Evolutionary conservation across 2,888 invertebrate genomes (phyloP), one percentile per base, ranked within the genome.

Genomic region (Petrophora chlorosata): DNA sequence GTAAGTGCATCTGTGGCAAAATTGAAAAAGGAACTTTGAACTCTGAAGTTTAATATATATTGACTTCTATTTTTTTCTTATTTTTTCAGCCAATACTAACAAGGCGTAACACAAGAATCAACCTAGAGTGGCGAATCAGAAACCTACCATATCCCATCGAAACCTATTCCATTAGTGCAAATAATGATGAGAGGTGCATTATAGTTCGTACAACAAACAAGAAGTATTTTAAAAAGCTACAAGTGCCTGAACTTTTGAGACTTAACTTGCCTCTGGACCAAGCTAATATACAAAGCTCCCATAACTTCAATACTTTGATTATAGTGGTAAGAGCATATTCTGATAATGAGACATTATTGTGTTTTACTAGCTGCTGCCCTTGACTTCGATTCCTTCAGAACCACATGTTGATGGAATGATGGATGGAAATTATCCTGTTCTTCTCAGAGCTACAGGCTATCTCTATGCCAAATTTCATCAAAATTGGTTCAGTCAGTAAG

Each of bases 111-210:
- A 96, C 96, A 5, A 94, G 93, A 85, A 91, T 92, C 10, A 93
- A 92, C 66, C 85, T 96, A 36, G 96, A 96, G 82, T 96, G 96
- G 96, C 90, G 96, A 59, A 95, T 96, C 59, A 91, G 96, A 54
- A 96, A 96, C 79, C 77, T 96, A 10, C 93, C 94, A 0, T 96
- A 95, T 79, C 91, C 95, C 0, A 85, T 94, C 52, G 92, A 94
- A 58, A 92, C 92, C 0, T 96, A 95, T 74, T 92, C 92, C 1
- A 93, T 96, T 1, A 92, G 90, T 39, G 94, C 92, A 0, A 93
- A 94, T 53, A 81, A 90, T 55, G 92, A 94, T 40, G 92, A 92
- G 26, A 93, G 91, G 50, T 89, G 87, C 46, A 92, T 96, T 40
- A 83, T 93, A 14, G 92, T 96, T 2, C 91, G 94, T 46, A 96